phyloP scores from a whole-genome alignment of 1,140 invertebrate genomes.

The Holotrichia oblita region DNA sequence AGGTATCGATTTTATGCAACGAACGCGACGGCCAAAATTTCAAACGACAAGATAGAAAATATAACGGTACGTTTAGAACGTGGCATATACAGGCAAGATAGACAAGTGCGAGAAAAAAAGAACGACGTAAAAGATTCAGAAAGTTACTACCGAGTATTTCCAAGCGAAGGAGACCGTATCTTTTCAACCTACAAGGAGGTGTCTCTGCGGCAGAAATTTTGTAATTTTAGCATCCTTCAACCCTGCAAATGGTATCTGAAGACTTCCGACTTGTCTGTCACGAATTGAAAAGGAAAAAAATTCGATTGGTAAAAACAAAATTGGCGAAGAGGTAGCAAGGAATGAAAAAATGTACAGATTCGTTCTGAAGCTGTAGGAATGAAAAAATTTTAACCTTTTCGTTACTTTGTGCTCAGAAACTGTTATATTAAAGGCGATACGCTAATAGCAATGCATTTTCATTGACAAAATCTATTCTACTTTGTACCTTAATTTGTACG shows the following conservation, averaged over 20 bases:
- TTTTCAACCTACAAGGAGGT: background rate
- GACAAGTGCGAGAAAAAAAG: background rate
- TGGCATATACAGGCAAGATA: background rate
- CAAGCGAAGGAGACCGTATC: background rate
- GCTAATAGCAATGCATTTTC: no score
- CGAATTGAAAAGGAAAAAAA: background rate
- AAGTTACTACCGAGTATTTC: no score
- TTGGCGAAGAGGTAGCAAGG: background rate
- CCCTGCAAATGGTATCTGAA: background rate
- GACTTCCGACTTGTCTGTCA: background rate
- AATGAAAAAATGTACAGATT: conserved; percentile 9
- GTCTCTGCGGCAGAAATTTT: background rate
- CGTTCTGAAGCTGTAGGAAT: background rate
- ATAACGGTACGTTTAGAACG: background rate
- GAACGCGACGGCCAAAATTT: background rate
- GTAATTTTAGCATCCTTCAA: conserved; percentile 3
- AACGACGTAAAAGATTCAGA: conserved; percentile 6
- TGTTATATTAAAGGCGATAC: no score
- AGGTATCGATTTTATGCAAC: conserved; percentile 16
- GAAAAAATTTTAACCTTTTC: background rate
- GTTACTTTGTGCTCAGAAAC: no score
- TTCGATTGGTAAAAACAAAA: conserved; percentile 10
- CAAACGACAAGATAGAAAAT: background rate
- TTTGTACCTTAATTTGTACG: no score
- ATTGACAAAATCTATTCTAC: no score